phyloP scores from a whole-genome alignment of 2,113 vertebrate species.

The Ploceus nigricollis region DNA sequence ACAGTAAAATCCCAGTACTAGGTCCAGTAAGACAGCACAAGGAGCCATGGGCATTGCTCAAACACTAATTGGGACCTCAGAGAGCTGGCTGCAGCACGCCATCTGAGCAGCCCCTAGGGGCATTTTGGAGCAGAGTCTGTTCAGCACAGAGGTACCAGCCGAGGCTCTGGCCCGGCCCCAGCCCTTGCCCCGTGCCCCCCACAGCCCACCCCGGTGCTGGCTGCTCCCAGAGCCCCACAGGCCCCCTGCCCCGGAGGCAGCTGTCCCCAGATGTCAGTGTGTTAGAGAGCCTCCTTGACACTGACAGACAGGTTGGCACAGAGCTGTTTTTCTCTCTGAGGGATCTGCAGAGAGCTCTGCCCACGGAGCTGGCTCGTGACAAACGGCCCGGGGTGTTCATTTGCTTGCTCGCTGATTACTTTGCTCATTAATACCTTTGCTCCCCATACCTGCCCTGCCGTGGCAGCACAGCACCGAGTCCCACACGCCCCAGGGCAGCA shows the following conservation, averaged over 20 bases:
- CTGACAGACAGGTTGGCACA: neutral
- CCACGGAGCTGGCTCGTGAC: neutral
- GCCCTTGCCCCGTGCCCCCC: neutral
- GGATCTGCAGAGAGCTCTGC: neutral
- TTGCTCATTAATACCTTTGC: neutral
- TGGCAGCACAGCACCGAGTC: neutral
- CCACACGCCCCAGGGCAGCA: neutral
- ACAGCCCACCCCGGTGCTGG: neutral
- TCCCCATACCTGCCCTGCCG: rapidly evolving
- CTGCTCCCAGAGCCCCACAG: neutral
- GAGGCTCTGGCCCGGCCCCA: neutral
- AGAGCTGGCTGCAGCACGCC: neutral
- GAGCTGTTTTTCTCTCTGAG: neutral
- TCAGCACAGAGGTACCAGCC: neutral
- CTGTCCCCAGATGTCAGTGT: neutral
- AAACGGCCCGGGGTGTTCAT: neutral
- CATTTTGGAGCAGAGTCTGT: neutral
- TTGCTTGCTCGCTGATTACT: neutral
- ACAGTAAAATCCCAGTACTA: neutral
- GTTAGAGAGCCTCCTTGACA: neutral
- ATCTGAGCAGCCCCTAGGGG: neutral
- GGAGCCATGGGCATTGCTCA: neutral
- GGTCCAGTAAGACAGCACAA: neutral
- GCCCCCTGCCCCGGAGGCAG: neutral
- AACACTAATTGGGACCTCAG: neutral